Base-by-base conservation (phyloP, 2,888 invertebrate species). In the Watsonalla cultraria region DNA sequence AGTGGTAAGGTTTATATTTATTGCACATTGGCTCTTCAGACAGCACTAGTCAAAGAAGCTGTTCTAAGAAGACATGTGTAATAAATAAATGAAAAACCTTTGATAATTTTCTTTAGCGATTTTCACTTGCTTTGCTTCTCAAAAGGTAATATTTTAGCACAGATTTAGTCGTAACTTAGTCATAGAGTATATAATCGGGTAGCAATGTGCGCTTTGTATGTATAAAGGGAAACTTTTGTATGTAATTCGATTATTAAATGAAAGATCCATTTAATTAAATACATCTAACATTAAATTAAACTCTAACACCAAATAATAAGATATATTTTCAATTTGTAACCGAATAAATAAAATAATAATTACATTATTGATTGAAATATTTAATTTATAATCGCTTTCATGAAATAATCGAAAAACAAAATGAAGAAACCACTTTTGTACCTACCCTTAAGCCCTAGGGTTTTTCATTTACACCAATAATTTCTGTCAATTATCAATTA, bases 391-490 rank as follows among this genome's bases (percentile, higher is more conserved):
- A 24, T 24, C 24, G 1, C 24, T 24, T 60, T 64, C 64, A 70
- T 69, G 71, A 62, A 68, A 66, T 62, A 66, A 66, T 66, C 68
- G 68, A 69, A 64, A 56, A 60, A 63, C 54, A 62, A 11, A n/a
- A 11, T 42, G 11, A 42, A 60, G 54, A 56, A 24, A 59, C 56
- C 62, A 37, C 8, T 65, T 64, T 61, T 61, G 65, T 69, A 67
- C 61, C 56, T 61, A 67, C 66, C 73, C 70, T 72, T 70, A 67
- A 69, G 67, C 70, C 77, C 77, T 67, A 59, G 59, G 78, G 79
- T 80, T 70, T 78, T 80, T 83, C 62, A 74, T 80, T 89, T 86
- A 80, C 70, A 83, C 78, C 80, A 82, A 88, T 89, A 78, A 80
- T 84, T 87, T 88, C 69, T 65, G 90, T 90, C 90, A 90, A 90